Evolutionary conservation across 2,888 invertebrate genomes (phyloP).

Genomic region (Lithophane socia): DNA sequence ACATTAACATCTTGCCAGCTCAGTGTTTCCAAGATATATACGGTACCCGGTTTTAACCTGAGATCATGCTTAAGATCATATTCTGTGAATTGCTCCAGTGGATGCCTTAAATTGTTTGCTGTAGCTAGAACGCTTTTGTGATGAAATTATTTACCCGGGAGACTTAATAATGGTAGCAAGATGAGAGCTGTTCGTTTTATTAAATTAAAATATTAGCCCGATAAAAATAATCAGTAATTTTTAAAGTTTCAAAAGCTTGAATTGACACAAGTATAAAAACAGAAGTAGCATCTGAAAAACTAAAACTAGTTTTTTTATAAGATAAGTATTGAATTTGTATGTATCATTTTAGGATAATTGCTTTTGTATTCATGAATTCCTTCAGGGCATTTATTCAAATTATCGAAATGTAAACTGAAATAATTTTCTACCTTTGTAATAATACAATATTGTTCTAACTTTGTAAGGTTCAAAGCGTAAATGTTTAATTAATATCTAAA

Average conservation of each 20-base stretch:
- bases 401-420: not conserved
- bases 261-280: not conserved
- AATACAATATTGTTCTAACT: not conserved
- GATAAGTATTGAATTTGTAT: not conserved
- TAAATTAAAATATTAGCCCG: not conserved
- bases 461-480: not conserved
- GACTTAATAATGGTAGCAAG: not conserved
- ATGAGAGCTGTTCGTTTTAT: not conserved
- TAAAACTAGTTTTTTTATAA: not conserved
- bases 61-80: constrained; percentile 58
- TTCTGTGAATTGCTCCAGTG: constrained; percentile 50
- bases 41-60: constrained; percentile 46
- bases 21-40: constrained; percentile 45
- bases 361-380: constrained; percentile 9
- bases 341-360: constrained; percentile 14
- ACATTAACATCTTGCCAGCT: constrained; percentile 56
- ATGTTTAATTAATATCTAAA: not conserved
- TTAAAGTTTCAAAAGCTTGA: not conserved
- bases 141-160: constrained; percentile 19
- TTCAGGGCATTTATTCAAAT: constrained; percentile 16
- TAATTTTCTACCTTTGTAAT: not conserved
- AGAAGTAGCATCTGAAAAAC: not conserved
- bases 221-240: not conserved
- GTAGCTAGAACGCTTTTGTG: constrained; percentile 20
- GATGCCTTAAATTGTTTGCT: constrained; percentile 39